phyloP scores from a whole-genome alignment of 2,797 vertebrate genomes.

The Vireo griseus region DNA sequence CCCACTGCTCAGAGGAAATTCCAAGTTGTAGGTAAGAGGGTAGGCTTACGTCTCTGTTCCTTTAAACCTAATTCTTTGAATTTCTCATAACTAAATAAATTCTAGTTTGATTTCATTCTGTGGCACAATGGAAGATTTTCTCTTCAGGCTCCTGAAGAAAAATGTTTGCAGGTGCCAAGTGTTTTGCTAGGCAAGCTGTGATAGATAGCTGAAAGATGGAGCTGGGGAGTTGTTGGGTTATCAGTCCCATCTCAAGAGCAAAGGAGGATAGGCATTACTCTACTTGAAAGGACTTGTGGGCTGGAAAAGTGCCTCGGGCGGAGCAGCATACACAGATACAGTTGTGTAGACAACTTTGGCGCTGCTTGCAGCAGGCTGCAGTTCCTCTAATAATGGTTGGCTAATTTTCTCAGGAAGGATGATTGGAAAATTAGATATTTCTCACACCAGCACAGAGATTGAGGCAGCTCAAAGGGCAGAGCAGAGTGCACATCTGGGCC shows the following conservation, averaged over 20 bases:
- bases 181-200: neutral
- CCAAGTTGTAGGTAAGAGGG: neutral
- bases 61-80: constrained; percentile 18
- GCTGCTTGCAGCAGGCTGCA: neutral
- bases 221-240: neutral
- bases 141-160: neutral
- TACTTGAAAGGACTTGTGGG: neutral
- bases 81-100: neutral
- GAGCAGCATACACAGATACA: neutral
- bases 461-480: neutral
- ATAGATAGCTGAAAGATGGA: neutral
- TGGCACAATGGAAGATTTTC: neutral
- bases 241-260: neutral
- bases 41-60: neutral
- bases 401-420: neutral
- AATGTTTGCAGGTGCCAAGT: constrained; percentile 3
- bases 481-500: neutral
- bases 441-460: neutral
- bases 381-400: neutral
- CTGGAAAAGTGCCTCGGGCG: neutral
- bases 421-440: neutral
- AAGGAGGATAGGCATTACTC: neutral
- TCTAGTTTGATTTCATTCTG: constrained; percentile 2
- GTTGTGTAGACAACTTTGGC: neutral
- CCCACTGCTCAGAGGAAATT: neutral